These are phyloP conservation scores for Dorcus parallelipipedus DNA, from an alignment of 2,888 invertebrate species.

Conservation along the genomic window DNA sequence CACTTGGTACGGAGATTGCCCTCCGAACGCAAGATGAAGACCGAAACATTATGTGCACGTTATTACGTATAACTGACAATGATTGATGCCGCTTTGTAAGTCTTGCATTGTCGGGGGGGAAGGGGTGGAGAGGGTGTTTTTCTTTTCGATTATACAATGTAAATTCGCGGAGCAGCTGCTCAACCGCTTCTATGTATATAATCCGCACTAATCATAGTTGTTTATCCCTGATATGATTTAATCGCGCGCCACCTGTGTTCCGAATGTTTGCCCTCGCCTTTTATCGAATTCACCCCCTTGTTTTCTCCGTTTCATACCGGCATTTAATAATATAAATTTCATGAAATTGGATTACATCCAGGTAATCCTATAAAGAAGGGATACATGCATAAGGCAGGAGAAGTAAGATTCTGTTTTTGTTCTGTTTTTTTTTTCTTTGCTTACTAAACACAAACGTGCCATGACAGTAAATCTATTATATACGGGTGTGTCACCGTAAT, in stretches of 20 bases:
- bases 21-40: constrained; percentile 25
- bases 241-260: constrained; percentile 23
- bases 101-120: constrained; percentile 7
- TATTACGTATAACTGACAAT: constrained; percentile 29
- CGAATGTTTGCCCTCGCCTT: background rate
- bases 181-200: constrained; percentile 23
- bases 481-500: too few species aligned
- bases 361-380: too few species aligned
- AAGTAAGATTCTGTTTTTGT: too few species aligned
- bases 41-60: constrained; percentile 29
- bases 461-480: too few species aligned
- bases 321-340: constrained; percentile 5
- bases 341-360: too few species aligned
- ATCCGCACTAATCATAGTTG: constrained; percentile 29
- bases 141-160: constrained; percentile 30
- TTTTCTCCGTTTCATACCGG: background rate
- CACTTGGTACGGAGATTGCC: constrained; percentile 31
- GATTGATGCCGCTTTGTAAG: constrained; percentile 31
- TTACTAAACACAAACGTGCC: too few species aligned
- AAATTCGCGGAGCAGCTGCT: constrained; percentile 27
- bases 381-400: too few species aligned
- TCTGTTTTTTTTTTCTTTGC: too few species aligned
- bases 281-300: constrained; percentile 5
- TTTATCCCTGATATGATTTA: constrained; percentile 28
- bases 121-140: constrained; percentile 26